Base-by-base conservation (phyloP, 2,888 invertebrate species). In the Pseudoips prasinana region DNA sequence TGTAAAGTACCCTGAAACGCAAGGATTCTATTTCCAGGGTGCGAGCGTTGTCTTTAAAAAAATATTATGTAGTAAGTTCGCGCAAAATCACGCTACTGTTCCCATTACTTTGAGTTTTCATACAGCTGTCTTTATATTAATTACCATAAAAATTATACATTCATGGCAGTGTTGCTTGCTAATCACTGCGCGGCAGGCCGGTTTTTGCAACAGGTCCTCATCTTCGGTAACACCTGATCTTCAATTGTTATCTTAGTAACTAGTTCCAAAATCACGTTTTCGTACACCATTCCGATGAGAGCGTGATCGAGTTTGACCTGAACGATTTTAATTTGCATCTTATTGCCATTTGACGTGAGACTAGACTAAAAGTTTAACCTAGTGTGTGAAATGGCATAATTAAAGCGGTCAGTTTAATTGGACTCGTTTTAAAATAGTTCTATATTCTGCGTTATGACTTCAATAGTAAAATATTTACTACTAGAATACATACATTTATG, bases 281-380 rank as follows among this genome's bases (percentile, higher is more conserved):
- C 36, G 27, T 53, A 53, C 57, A 54, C 46, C 38, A 73, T 78
- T 81, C 81, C 75, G 77, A 86, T 87, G 86, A 73, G 86, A 87
- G 68, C 63, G 58, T 43, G 51, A 72, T 77, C 81, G 61, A 53
- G 81, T 82, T 76, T 65, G 62, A 73, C 73, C 64, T 52, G 59
- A 62, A 67, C 55, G 52, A 51, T 68, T 66, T 52, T 51, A 46
- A 77, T 80, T 78, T 73, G 67, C 76, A 73, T 70, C 48, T 46
- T 53, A 62, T 62, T 58, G 58, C 53, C 52, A 72, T 75, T 68
- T 36, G 27, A 38, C 9, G 38, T 29, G 32, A 10, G 42, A 46
- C 43, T 44, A 39, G 34, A 48, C 58, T 45, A 33, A 30, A 29
- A 27, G 29, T 39, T 51, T 35, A 28, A 25, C 23, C 30, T 39